Conservation (phyloP, 2,113 vertebrate genomes). For the Odontesthes bonariensis region DNA sequence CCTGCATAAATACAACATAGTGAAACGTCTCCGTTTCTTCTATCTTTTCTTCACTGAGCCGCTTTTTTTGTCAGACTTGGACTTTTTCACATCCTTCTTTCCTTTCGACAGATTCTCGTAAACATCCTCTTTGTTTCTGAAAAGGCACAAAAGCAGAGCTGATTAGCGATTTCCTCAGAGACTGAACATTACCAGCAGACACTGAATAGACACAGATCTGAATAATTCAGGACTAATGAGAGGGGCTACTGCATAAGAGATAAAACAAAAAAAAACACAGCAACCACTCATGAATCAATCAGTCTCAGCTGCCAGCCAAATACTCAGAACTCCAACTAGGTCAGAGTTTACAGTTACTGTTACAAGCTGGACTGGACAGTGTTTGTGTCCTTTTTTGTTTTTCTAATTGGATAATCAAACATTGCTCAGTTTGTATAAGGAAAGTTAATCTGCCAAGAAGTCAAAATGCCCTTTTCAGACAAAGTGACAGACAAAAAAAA, state of each 20-base stretch:
- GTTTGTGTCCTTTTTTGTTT: conserved; percentile 5
- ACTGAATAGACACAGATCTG: conserved; percentile 10
- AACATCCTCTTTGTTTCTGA: conserved; percentile 89
- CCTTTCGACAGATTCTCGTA: conserved; percentile 89
- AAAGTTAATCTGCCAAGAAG: not conserved
- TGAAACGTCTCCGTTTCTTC: conserved; percentile 15
- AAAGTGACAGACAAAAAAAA: not conserved
- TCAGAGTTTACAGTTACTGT: conserved; percentile 39
- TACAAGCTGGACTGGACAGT: conserved; percentile 6
- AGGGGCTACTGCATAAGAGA: conserved; percentile 3
- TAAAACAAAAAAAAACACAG: conserved; percentile 12
- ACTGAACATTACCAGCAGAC: not conserved
- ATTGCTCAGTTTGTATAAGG: not conserved
- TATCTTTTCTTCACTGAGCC: conserved; percentile 91
- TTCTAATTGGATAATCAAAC: conserved; percentile 39
- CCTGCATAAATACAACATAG: conserved; percentile 66
- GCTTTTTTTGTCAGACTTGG: conserved; percentile 87
- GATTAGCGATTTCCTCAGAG: conserved; percentile 9
- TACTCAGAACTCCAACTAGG: conserved; percentile 28
- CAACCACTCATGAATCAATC: conserved; percentile 10
- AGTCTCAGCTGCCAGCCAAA: conserved; percentile 42
- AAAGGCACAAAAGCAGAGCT: conserved; percentile 17
- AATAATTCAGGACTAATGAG: conserved; percentile 8
- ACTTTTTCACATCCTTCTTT: conserved; percentile 90
- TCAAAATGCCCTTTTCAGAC: conserved; percentile 26